These are phyloP conservation scores for Cepaea nemoralis DNA, from an alignment of 1,140 invertebrate genomes.

Conservation along the genomic window DNA sequence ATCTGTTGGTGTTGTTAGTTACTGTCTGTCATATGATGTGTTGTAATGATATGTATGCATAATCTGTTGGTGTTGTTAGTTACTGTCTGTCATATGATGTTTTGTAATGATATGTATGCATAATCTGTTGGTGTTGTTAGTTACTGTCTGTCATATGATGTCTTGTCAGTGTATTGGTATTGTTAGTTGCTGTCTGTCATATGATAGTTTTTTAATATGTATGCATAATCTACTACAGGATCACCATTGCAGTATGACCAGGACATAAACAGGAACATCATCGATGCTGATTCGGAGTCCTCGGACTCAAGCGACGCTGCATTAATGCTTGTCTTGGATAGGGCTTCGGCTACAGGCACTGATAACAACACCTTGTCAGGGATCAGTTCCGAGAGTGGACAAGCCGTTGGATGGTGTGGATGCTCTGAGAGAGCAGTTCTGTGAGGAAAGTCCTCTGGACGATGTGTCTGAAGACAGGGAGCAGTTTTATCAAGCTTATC, in stretches of 20 bases:
- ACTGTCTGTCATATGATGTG: no score
- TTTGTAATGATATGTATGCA: no score
- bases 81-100: no score
- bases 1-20: no score
- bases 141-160: no score
- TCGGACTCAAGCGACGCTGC: slow-evolving; percentile 51
- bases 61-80: no score
- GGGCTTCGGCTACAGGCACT: slow-evolving; percentile 34
- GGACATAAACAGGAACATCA: not conserved
- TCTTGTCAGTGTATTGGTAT: no score
- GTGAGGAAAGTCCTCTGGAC: slow-evolving; percentile 34
- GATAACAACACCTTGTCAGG: slow-evolving; percentile 50
- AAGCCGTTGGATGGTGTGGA: slow-evolving; percentile 1
- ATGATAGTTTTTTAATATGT: no score
- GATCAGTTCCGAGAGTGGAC: slow-evolving; percentile 46
- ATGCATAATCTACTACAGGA: slow-evolving; percentile 40
- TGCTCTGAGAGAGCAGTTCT: not conserved
- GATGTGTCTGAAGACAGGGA: slow-evolving; percentile 25
- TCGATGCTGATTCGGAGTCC: slow-evolving; percentile 38
- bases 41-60: no score
- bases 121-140: no score
- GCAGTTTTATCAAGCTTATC: not conserved
- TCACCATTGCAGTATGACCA: slow-evolving; percentile 30
- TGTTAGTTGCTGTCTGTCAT: no score
- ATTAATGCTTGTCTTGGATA: slow-evolving; percentile 26